Percentiles rank a stretch among this genome's conserved stretches.
Evolutionary conservation across 2,113 vertebrate genomes (phyloP).

Genomic region (Syngnathoides biaculeatus): DNA sequence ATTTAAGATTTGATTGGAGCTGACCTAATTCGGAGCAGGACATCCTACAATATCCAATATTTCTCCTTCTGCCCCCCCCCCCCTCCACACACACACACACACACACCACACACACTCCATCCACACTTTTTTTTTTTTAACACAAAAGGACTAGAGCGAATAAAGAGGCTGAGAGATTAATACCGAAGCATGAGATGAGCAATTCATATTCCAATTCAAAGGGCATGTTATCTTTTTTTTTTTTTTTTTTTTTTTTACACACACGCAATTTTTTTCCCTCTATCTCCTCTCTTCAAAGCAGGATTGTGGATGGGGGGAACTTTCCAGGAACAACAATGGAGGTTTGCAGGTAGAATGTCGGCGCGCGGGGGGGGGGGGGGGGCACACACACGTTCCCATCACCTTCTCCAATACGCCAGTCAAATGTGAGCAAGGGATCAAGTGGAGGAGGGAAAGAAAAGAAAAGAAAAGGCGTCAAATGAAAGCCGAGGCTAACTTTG

Average conservation of each 20-base stretch:
- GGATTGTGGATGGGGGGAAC: slow-evolving; percentile 30
- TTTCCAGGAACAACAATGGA: slow-evolving; percentile 47
- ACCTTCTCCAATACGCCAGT: slow-evolving; percentile 51
- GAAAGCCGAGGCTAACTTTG: slow-evolving; percentile 33
- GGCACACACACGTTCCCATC: slow-evolving; percentile 9
- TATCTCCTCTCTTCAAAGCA: slow-evolving; percentile 41
- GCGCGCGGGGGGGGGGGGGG: no score
- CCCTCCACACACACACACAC: no score
- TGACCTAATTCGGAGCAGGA: slow-evolving; percentile 76
- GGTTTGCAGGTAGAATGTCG: slow-evolving; percentile 3
- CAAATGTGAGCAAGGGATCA: slow-evolving; percentile 59
- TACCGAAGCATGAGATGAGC: slow-evolving; percentile 59
- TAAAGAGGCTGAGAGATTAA: slow-evolving; percentile 65
- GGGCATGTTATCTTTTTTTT: slow-evolving; percentile 62
- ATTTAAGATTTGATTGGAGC: slow-evolving; percentile 70
- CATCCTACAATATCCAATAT: slow-evolving; percentile 67
- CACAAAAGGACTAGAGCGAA: slow-evolving; percentile 50
- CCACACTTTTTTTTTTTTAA: slow-evolving; percentile 22
- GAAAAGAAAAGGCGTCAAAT: slow-evolving; percentile 39
- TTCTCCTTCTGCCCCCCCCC: no score
- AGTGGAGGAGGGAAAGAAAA: no score
- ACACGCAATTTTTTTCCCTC: slow-evolving; percentile 29
- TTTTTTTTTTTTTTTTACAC: no score
- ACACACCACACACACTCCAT: no score
- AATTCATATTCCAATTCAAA: slow-evolving; percentile 67